phyloP scores from a whole-genome alignment of 2,113 vertebrate genomes.

The Origma solitaria region DNA sequence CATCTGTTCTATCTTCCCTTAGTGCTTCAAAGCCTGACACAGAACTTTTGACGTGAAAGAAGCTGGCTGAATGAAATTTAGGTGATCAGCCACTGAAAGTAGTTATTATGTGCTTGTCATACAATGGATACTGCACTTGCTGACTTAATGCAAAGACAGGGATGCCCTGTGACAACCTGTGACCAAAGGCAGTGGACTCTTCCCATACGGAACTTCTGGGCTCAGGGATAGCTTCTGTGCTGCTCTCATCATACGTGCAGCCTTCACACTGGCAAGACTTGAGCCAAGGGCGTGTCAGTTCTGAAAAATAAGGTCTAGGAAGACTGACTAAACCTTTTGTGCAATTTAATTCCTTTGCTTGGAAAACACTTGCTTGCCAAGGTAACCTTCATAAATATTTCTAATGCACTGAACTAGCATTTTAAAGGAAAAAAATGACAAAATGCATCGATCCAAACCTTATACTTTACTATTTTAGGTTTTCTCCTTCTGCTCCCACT shows the following conservation, averaged over 20 bases:
- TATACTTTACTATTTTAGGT: slow-evolving; percentile 29
- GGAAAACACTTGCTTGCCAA: slow-evolving; percentile 27
- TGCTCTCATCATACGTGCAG: neutral
- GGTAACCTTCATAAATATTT: slow-evolving; percentile 50
- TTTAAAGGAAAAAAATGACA: slow-evolving; percentile 28
- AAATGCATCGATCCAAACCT: slow-evolving; percentile 6
- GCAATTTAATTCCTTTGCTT: slow-evolving; percentile 45
- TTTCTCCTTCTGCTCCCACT: neutral
- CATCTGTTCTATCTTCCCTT: neutral
- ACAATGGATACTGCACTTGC: neutral
- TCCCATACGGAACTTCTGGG: neutral
- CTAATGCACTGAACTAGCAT: slow-evolving; percentile 16
- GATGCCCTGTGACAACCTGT: neutral
- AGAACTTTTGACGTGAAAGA: neutral
- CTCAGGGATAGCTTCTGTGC: neutral
- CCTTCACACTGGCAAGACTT: neutral
- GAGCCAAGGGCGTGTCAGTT: slow-evolving; percentile 11
- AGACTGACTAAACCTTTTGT: slow-evolving; percentile 35
- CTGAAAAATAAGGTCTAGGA: slow-evolving; percentile 41
- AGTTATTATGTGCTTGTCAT: fast-evolving
- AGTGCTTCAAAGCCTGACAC: neutral
- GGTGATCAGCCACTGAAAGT: neutral
- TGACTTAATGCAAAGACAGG: neutral
- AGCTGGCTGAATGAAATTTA: neutral
- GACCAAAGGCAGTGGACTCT: neutral